Conservation (phyloP, 2,797 vertebrate species). For the Sebastolobus altivelis region DNA sequence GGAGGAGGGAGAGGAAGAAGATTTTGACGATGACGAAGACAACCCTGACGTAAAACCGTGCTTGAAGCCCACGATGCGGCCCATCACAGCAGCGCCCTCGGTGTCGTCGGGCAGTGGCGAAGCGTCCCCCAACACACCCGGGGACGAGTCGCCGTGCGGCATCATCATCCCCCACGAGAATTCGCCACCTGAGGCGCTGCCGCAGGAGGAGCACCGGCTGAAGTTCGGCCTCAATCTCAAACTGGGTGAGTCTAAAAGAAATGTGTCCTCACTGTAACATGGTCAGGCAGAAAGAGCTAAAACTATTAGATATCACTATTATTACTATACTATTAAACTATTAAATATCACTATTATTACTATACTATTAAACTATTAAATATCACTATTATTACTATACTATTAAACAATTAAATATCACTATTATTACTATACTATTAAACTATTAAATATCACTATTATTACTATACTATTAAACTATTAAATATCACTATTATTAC, state of each 20-base stretch:
- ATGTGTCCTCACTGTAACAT: neutral
- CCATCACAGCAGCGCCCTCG: slow-evolving; percentile 95
- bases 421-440: too few relatives aligned
- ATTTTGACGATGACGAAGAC: slow-evolving; percentile 89
- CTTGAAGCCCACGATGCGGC: slow-evolving; percentile 95
- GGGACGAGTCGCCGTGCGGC: slow-evolving; percentile 96
- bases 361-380: too few relatives aligned
- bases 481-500: too few relatives aligned
- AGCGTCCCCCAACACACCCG: slow-evolving; percentile 93
- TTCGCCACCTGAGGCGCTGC: slow-evolving; percentile 93
- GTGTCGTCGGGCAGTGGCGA: slow-evolving; percentile 96
- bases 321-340: neutral
- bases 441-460: too few relatives aligned
- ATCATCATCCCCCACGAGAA: slow-evolving; percentile 99
- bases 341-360: too few relatives aligned
- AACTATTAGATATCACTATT: neutral
- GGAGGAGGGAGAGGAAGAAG: slow-evolving; percentile 78
- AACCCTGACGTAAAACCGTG: slow-evolving; percentile 91
- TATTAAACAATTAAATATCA: too few relatives aligned
- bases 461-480: too few relatives aligned
- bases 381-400: too few relatives aligned
- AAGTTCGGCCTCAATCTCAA: slow-evolving; percentile 98
- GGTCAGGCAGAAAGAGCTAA: neutral
- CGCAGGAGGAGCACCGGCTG: slow-evolving; percentile 93
- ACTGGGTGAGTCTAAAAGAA: slow-evolving; percentile 83